phyloP scores from a whole-genome alignment of 1,140 invertebrate species.

The Drosophila prosaltans region DNA sequence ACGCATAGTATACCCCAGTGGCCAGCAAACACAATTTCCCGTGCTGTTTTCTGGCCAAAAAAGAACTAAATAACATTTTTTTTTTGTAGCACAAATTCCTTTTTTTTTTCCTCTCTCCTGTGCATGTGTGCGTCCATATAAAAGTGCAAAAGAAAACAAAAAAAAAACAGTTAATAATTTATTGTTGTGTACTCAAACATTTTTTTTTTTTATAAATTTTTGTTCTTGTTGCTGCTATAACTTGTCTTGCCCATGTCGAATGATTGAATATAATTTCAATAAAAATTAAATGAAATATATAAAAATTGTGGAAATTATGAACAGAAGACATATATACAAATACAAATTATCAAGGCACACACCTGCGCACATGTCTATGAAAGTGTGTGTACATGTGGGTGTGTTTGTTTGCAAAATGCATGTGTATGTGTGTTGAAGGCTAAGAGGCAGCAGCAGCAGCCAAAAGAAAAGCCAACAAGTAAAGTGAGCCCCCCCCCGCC shows the following conservation, averaged over 20 bases:
- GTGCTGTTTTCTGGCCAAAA: slow-evolving; percentile 49
- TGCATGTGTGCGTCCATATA: slow-evolving; percentile 19
- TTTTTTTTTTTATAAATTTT: slow-evolving; percentile 1
- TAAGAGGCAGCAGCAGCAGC: slow-evolving; percentile 32
- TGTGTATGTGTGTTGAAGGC: slow-evolving; percentile 73
- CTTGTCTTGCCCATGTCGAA: neutral
- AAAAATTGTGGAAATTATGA: slow-evolving; percentile 47
- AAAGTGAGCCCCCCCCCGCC: slow-evolving; percentile 29
- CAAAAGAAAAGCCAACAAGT: slow-evolving; percentile 74
- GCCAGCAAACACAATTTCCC: slow-evolving; percentile 74
- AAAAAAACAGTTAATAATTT: neutral
- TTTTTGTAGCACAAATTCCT: slow-evolving; percentile 27
- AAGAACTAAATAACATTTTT: slow-evolving; percentile 32
- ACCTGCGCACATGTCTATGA: slow-evolving; percentile 73
- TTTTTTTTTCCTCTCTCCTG: slow-evolving; percentile 31
- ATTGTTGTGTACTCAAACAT: neutral
- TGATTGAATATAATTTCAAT: slow-evolving; percentile 37
- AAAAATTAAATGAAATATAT: slow-evolving; percentile 13
- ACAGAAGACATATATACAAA: slow-evolving; percentile 49
- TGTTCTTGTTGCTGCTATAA: neutral
- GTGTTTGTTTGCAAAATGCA: slow-evolving; percentile 23
- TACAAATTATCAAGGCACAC: slow-evolving; percentile 62
- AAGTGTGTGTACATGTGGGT: slow-evolving; percentile 33
- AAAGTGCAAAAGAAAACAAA: neutral
- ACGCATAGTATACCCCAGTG: slow-evolving; percentile 28